phyloP scores from a whole-genome alignment of 1,140 invertebrate species.

The Sarcophaga bullata region DNA sequence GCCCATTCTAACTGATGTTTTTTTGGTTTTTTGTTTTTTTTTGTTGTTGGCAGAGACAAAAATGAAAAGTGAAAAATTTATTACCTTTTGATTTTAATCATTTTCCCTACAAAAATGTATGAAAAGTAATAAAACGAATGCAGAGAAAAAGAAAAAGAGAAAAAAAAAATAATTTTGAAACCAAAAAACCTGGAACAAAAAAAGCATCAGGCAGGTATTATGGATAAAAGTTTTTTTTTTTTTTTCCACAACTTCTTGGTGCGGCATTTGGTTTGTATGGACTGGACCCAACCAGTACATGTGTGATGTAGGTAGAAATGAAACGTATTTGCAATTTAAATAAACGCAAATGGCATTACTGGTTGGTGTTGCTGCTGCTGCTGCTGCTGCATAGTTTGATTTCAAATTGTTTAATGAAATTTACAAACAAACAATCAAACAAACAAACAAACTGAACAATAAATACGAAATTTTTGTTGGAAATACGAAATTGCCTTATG shows the following conservation, averaged over 20 bases:
- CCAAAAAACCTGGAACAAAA: no score
- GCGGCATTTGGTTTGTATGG: no score
- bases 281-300: background rate
- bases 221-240: no score
- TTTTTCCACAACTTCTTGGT: no score
- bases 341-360: conserved; percentile 25
- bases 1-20: background rate
- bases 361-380: background rate
- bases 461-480: no score
- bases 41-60: background rate
- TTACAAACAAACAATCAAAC: no score
- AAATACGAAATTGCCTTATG: no score
- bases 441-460: no score
- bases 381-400: background rate
- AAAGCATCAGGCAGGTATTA: no score
- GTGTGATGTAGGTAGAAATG: conserved; percentile 14
- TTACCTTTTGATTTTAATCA: conserved; percentile 40
- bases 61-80: conserved; percentile 38
- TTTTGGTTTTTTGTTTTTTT: background rate
- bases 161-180: background rate
- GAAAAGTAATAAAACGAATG: conserved; percentile 24
- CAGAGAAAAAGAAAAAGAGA: background rate
- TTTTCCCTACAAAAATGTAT: conserved; percentile 29
- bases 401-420: background rate
- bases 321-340: conserved; percentile 36